A percentile compares a stretch with the other conserved stretches of the same genome.
Conservation (phyloP, 2,888 invertebrate genomes). For the Agrenia bidenticulata region DNA sequence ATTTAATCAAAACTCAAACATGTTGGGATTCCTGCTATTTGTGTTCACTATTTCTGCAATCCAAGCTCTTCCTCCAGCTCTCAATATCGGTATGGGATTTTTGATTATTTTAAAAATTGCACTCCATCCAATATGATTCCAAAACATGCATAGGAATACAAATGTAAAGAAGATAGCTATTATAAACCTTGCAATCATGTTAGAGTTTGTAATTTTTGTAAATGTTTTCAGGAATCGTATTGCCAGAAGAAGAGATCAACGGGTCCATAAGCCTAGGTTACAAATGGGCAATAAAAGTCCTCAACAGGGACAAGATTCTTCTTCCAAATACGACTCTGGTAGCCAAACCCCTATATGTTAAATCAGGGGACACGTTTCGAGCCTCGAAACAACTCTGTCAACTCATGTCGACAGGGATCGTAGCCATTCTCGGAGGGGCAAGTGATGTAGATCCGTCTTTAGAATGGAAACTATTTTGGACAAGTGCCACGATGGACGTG, state of each 20-base stretch:
- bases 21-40: too few species aligned
- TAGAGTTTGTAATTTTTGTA: too few species aligned
- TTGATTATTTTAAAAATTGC: too few species aligned
- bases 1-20: too few species aligned
- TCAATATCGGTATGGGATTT: too few species aligned
- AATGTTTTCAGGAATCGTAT: slow-evolving; percentile 38
- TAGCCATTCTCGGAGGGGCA: slow-evolving; percentile 44
- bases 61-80: too few species aligned
- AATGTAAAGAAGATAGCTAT: too few species aligned
- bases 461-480: slow-evolving; percentile 51
- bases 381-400: slow-evolving; percentile 63
- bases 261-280: slow-evolving; percentile 49
- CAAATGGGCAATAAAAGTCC: slow-evolving; percentile 47
- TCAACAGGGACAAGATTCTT: slow-evolving; percentile 71
- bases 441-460: slow-evolving; percentile 45
- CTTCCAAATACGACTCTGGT: slow-evolving; percentile 71
- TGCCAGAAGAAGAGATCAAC: slow-evolving; percentile 47
- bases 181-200: too few species aligned
- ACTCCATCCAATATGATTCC: too few species aligned
- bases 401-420: slow-evolving; percentile 42
- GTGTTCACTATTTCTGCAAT: too few species aligned
- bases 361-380: slow-evolving; percentile 73
- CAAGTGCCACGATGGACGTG: slow-evolving; percentile 45
- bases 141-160: too few species aligned
- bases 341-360: slow-evolving; percentile 74